Evolutionary conservation across 2,888 invertebrate species (phyloP).

Genomic region (Synanthedon vespiformis): DNA sequence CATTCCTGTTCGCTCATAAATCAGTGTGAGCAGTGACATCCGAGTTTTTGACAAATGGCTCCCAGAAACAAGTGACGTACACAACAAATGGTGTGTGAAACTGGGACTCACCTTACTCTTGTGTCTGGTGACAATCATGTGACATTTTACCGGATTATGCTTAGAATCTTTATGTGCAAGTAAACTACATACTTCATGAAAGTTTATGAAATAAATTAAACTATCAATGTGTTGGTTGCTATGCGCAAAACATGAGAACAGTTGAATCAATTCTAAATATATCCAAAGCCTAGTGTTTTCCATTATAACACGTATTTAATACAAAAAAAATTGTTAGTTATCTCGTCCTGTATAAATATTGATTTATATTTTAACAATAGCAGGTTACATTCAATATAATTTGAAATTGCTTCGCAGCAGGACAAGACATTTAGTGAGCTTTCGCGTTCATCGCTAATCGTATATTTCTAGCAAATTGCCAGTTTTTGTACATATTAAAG

Average conservation of each 20-base stretch:
- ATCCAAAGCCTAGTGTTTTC: too few species aligned
- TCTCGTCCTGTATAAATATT: too few species aligned
- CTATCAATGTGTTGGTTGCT: too few species aligned
- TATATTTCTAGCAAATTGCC: conserved; percentile 5
- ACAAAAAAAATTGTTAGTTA: too few species aligned
- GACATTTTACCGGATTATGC: too few species aligned
- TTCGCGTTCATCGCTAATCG: conserved; percentile 1
- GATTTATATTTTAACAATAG: too few species aligned
- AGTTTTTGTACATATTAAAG: neutral
- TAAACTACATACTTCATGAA: too few species aligned
- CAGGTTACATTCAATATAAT: neutral
- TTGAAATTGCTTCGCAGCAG: conserved; percentile 2
- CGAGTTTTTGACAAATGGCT: conserved; percentile 65
- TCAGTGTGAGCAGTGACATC: conserved; percentile 56
- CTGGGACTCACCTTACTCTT: conserved; percentile 26
- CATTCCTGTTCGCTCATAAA: conserved; percentile 47
- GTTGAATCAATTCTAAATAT: too few species aligned
- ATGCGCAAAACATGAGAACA: too few species aligned
- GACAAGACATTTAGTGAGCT: conserved; percentile 7
- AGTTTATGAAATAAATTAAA: too few species aligned
- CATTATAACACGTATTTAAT: too few species aligned
- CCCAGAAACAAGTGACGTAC: conserved; percentile 47
- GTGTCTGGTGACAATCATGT: neutral
- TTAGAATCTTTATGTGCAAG: too few species aligned
- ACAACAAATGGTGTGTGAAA: conserved; percentile 56